phyloP scores from a whole-genome alignment of 2,113 vertebrate genomes.

The chimpanzee (Pan troglodytes) region NHGRI_mPanTro3-v2.1_pri NC_072411.2:126829501-126830000 shows the following conservation, averaged over 20 bases:
- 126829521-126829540: background rate
- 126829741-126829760: background rate
- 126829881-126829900: constrained; percentile 41
- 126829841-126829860: constrained; percentile 33
- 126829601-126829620: background rate
- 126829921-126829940: constrained; percentile 40
- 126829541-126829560: background rate
- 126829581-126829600: constrained; percentile 38
- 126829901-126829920: constrained; percentile 44
- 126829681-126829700: background rate
- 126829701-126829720: background rate
- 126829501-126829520: background rate
- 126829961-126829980: background rate
- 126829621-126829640: background rate
- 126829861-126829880: constrained; percentile 2
- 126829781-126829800: constrained; percentile 40
- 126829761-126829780: constrained; percentile 25
- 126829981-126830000: background rate
- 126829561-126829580: background rate
- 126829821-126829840: background rate
- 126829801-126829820: constrained; percentile 25
- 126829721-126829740: background rate
- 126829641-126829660: constrained; percentile 26
- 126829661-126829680: constrained; percentile 19
- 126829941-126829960: background rate